phyloP scores from a whole-genome alignment of 1,140 invertebrate species.

The Pollicipes pollicipes region DNA sequence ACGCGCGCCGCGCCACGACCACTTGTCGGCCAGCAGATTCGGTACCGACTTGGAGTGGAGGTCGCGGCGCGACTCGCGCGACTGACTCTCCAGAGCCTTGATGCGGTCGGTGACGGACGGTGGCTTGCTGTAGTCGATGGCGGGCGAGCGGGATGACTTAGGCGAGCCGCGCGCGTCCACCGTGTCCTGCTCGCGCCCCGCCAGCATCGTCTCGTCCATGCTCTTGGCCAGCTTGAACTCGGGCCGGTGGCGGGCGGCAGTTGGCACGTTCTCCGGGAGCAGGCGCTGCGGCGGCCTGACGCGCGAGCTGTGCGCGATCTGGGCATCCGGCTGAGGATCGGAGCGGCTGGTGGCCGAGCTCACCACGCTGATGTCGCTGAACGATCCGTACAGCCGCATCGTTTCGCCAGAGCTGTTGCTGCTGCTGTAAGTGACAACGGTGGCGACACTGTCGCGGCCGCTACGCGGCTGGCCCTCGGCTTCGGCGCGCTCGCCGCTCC shows the following conservation, averaged over 20 bases:
- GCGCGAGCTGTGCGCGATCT: slow-evolving; percentile 57
- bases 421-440: slow-evolving; percentile 29
- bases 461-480: slow-evolving; percentile 15
- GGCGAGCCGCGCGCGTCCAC: neutral
- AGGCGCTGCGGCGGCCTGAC: slow-evolving; percentile 62
- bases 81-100: slow-evolving; percentile 42
- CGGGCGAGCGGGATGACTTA: slow-evolving; percentile 25
- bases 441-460: slow-evolving; percentile 47
- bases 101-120: slow-evolving; percentile 54
- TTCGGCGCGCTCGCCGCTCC: slow-evolving; percentile 10
- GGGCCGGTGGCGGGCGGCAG: neutral
- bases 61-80: slow-evolving; percentile 24
- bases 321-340: slow-evolving; percentile 28
- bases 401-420: slow-evolving; percentile 47
- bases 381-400: slow-evolving; percentile 60
- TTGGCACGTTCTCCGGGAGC: slow-evolving; percentile 38
- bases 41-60: neutral
- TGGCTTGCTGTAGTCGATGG: slow-evolving; percentile 29
- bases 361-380: slow-evolving; percentile 43
- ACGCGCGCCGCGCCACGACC: neutral
- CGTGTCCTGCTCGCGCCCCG: neutral
- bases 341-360: slow-evolving; percentile 17
- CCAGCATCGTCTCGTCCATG: neutral
- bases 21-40: slow-evolving; percentile 3
- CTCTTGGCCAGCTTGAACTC: neutral